Base-by-base conservation (phyloP, 2,113 vertebrate species). In the Brachirus orientalis region DNA sequence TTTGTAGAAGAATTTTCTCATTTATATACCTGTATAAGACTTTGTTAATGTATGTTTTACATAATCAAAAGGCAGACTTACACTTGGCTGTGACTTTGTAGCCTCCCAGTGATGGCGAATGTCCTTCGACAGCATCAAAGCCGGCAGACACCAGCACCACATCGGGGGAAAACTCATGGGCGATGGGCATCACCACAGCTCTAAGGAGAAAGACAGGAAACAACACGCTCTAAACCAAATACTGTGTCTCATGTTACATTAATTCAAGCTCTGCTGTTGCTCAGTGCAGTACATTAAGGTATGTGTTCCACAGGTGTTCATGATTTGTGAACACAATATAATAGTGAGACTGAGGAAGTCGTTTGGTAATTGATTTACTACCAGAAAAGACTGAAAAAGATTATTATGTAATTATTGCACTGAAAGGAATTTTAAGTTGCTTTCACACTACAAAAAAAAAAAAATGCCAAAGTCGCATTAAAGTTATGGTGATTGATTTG, bases 11-110 rank as follows among this genome's bases (percentile, higher is more conserved):
- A 55, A 40, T 13, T 9, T 8, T 19, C 22, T 40, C 6, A 47
- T 33, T 18, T 10, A 8, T 36, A 44, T 35, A 8, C 35, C 17
- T 58, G 37, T 10, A 52, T 16, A 4, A 22, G 17, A 28, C 47
- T 38, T 8, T 47, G 48, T 46, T 9, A 7, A 17, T 41, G 43
- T 6, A 18, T 73, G 35, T n/a, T n/a, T n/a, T n/a, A n/a, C n/a
- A n/a, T 63, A 40, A 61, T 36, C 41, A 47, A 43, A 40, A 16
- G 13, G 38, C 8, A 19, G 35, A 48, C 0, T 95, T 94, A 99
- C 97, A 98, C 88, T 96, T 96, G 63, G 97, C 95, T 7, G 97
- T 97, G 73, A 98, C 97, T 76, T 90, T 94, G 91, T 96, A 96
- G 85, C 96, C 96, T 0, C 96, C 95, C 77, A 96, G 74, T 0